Percentiles rank a stretch among this genome's conserved stretches.
Conservation (phyloP, 2,888 invertebrate species). For the Bellardia bayeri region DNA sequence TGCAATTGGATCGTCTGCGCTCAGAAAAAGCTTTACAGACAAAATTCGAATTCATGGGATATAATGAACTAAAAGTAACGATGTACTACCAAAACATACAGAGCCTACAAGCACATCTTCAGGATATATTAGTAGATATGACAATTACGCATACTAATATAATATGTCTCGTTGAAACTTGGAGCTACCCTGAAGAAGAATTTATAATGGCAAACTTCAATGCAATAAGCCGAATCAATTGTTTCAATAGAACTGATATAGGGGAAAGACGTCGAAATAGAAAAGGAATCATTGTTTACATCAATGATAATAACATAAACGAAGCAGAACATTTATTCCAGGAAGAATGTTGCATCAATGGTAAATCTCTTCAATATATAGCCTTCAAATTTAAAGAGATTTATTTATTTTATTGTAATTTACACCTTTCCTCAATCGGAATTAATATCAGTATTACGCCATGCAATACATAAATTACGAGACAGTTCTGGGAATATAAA, state of each 20-base stretch:
- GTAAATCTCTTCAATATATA: background rate
- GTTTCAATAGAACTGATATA: background rate
- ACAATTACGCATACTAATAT: constrained; percentile 14
- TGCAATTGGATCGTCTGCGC: too few species aligned
- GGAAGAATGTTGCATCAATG: background rate
- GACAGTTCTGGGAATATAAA: too few species aligned
- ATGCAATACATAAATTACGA: too few species aligned
- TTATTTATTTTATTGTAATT: background rate
- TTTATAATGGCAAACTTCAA: background rate
- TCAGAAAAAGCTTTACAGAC: background rate
- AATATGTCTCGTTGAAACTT: constrained; percentile 44
- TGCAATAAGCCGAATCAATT: constrained; percentile 8
- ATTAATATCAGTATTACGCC: too few species aligned
- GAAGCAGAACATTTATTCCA: background rate
- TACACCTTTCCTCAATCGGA: constrained; percentile 5
- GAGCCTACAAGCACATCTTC: too few species aligned
- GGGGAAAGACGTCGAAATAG: background rate
- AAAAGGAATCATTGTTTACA: constrained; percentile 31
- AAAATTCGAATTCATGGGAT: background rate
- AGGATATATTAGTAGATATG: background rate
- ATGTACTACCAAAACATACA: background rate
- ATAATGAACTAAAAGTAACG: background rate
- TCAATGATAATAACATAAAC: background rate
- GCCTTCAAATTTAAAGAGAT: background rate
- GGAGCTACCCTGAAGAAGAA: constrained; percentile 24